phyloP scores from a whole-genome alignment of 2,113 vertebrate genomes.

The Pardalotus punctatus region DNA sequence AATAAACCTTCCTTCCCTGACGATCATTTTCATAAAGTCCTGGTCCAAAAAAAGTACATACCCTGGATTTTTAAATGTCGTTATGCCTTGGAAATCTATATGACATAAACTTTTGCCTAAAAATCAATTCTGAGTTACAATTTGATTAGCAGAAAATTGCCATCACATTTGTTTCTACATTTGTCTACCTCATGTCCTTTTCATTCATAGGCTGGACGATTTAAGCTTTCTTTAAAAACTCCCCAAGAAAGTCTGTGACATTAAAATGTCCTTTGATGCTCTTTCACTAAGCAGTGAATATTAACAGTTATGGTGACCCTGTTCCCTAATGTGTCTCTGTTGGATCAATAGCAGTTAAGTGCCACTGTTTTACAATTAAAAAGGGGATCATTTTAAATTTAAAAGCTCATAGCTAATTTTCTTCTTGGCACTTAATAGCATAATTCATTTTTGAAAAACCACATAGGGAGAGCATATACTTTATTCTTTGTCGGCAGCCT shows the following conservation, averaged over 20 bases:
- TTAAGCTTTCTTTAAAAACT: slow-evolving; percentile 93
- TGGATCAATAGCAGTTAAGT: slow-evolving; percentile 99
- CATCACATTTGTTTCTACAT: slow-evolving; percentile 91
- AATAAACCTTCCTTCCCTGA: slow-evolving; percentile 56
- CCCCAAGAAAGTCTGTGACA: slow-evolving; percentile 98
- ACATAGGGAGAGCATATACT: slow-evolving; percentile 69
- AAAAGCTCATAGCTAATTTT: slow-evolving; percentile 85
- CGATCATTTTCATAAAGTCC: slow-evolving; percentile 17
- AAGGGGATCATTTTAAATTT: slow-evolving; percentile 84
- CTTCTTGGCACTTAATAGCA: slow-evolving; percentile 80
- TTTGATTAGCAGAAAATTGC: slow-evolving; percentile 97
- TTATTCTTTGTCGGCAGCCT: slow-evolving; percentile 47
- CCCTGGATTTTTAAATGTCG: slow-evolving; percentile 86
- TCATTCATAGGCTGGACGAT: slow-evolving; percentile 90
- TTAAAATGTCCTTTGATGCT: slow-evolving; percentile 99
- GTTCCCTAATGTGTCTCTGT: slow-evolving; percentile 94
- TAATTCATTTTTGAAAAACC: slow-evolving; percentile 82
- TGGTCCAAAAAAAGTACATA: slow-evolving; percentile 69
- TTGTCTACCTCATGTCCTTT: slow-evolving; percentile 96
- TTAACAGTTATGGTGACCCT: slow-evolving; percentile 98
- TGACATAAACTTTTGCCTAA: slow-evolving; percentile 82
- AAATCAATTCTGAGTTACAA: slow-evolving; percentile 91
- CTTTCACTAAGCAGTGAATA: slow-evolving; percentile 96
- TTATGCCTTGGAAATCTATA: slow-evolving; percentile 83
- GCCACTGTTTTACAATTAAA: slow-evolving; percentile 99